Evolutionary conservation across 2,888 invertebrate genomes (phyloP), one percentile per base, ranked within the genome.

Genomic region (Pandemis cinnamomeana): DNA sequence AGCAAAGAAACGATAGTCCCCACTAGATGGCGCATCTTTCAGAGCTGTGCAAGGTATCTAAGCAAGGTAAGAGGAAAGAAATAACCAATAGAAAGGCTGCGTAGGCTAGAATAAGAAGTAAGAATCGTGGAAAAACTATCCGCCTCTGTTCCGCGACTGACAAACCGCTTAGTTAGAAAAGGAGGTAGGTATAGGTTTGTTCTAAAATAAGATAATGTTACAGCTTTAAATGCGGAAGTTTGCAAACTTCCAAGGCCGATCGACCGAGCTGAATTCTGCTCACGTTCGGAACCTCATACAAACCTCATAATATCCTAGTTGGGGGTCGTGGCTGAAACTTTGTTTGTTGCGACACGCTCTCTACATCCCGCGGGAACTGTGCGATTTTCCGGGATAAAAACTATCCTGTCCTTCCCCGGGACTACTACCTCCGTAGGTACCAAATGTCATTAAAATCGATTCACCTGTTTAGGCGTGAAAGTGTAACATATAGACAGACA

Each of bases 291-390:
- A 61, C 36, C 62, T 62, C 42, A 44, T 62, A 42, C n/a, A 41
- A 62, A 62, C 62, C 42, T 62, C 42, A 62, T 58, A 58, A 20
- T 20, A 20, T 42, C 53, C 15, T 7, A 7, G 15, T 62, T 13
- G 13, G 42, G 42, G 42, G 42, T 62, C 42, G 62, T 62, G 62
- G 8, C 62, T 62, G 8, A 42, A 62, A 62, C 42, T 62, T 42
- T 42, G 62, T 62, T 62, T 8, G 13, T 7, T 13, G 41, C 42
- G 62, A 62, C 42, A 62, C 62, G n/a, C 62, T 42, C 42, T 5
- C 42, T 62, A 15, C 15, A 13, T 48, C 20, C 20, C 20, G 20
- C 20, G 20, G 20, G 20, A 20, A 20, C 20, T 20, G 1, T 20
- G 20, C 20, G 20, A 20, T 20, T 20, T 20, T 20, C 20, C 20